Conservation (phyloP, 2,113 vertebrate species). For the Gnathonemus longibarbis region DNA sequence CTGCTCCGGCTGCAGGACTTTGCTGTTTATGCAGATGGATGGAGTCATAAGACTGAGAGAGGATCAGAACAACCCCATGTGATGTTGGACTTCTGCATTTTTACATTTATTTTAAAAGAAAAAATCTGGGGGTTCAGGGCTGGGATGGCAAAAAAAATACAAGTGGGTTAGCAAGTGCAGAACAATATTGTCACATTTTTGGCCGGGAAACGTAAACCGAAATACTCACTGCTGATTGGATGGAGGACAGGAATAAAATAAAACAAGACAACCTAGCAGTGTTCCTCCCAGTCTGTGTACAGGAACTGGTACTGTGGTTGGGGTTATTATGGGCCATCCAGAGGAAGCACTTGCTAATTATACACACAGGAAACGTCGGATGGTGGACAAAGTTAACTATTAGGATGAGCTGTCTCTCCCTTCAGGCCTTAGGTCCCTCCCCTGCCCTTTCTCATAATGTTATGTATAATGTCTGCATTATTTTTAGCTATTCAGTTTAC, state of each 20-base stretch:
- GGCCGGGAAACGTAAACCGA: background rate
- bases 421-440: background rate
- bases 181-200: background rate
- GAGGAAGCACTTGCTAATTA: background rate
- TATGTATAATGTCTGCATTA: background rate
- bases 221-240: background rate
- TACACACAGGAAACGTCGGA: background rate
- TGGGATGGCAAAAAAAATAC: background rate
- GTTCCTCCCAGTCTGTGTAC: background rate
- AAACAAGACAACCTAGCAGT: background rate
- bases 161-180: background rate
- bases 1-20: background rate
- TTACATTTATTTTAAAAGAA: background rate
- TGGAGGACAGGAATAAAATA: background rate
- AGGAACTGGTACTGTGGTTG: background rate
- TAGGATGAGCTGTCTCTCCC: background rate
- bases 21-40: background rate
- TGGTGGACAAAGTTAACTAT: background rate
- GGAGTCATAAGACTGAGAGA: background rate
- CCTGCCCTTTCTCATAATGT: background rate
- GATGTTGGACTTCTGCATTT: background rate
- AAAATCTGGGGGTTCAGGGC: background rate
- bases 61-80: background rate
- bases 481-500: background rate
- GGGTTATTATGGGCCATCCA: background rate